phyloP scores from a whole-genome alignment of 2,797 vertebrate species.

The Leptatherina wallacei region DNA sequence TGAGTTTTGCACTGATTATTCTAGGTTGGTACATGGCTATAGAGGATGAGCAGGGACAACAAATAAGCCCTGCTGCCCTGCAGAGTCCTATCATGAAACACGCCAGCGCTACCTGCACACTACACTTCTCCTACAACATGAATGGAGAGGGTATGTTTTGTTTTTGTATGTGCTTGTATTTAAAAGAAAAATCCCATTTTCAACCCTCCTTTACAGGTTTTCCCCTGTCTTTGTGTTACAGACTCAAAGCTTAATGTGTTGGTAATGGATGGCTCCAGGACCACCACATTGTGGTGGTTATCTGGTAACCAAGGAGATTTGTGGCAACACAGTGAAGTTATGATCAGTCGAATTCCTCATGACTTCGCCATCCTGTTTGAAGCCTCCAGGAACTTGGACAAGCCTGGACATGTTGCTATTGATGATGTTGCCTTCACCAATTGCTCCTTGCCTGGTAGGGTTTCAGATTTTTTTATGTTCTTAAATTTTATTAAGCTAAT shows the following conservation, averaged over 20 bases:
- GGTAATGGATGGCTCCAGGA: slow-evolving; percentile 62
- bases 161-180: neutral
- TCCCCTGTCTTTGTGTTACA: slow-evolving; percentile 32
- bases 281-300: slow-evolving; percentile 75
- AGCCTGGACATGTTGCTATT: slow-evolving; percentile 75
- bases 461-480: neutral
- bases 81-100: slow-evolving; percentile 76
- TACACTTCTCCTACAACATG: slow-evolving; percentile 83
- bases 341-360: slow-evolving; percentile 68
- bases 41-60: slow-evolving; percentile 46
- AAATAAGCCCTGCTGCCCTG: slow-evolving; percentile 74
- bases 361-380: slow-evolving; percentile 78
- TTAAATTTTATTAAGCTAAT: neutral
- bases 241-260: slow-evolving; percentile 73
- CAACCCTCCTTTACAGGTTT: neutral
- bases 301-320: slow-evolving; percentile 66
- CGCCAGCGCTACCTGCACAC: slow-evolving; percentile 72
- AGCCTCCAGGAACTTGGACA: slow-evolving; percentile 69
- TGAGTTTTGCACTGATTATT: slow-evolving; percentile 11
- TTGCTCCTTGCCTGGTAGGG: slow-evolving; percentile 79
- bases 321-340: slow-evolving; percentile 73
- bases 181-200: neutral
- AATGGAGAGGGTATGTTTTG: slow-evolving; percentile 74
- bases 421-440: slow-evolving; percentile 80
- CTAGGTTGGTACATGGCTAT: slow-evolving; percentile 83